Base-by-base conservation (phyloP, 1,140 invertebrate genomes). In the Scylla paramamosain region DNA sequence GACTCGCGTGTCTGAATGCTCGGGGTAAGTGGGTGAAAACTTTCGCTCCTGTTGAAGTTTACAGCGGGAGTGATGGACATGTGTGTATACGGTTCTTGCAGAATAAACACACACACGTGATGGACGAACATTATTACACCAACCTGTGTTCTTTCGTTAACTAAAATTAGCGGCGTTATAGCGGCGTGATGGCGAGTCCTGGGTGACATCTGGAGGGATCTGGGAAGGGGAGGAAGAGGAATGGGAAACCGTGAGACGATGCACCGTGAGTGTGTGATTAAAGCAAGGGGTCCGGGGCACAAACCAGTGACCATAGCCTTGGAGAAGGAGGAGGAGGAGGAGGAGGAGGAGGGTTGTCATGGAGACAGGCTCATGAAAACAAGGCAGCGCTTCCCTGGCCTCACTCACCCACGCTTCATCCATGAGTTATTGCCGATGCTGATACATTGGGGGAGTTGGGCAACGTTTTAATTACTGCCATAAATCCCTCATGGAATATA, bases 371-470 rank as follows among this genome's bases (percentile, higher is more conserved):
- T 77, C 67, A 7, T 77, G 8, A n/a, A 77, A 77, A 77, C 67
- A 77, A 25, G 12, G 1, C 67, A 59, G 67, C n/a, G 67, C 67
- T 77, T 25, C 67, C 16, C 67, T 2, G n/a, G 20, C 67, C 39
- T 2, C 39, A 39, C 39, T 39, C 39, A 39, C 39, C 39, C 39
- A 39, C 20, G 67, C 7, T 20, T 25, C 67, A 77, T 25, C 29
- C 86, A 88, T 88, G 86, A 88, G 83, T 32, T 88, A 88, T 88
- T 2, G 86, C 86, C 31, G 45, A 20, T 46, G 25, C 86, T 88
- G 86, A 88, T 88, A 32, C 86, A 88, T 88, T 88, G 28, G 86
- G 86, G 28, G 86, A 88, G 86, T 32, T 88, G 31, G 86, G 86
- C 14, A 88, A 46, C 86, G 86, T 88, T 88, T 88, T 31, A 86